phyloP scores from a whole-genome alignment of 2,797 vertebrate genomes.

The Ptychobarbus kaznakovi region DNA sequence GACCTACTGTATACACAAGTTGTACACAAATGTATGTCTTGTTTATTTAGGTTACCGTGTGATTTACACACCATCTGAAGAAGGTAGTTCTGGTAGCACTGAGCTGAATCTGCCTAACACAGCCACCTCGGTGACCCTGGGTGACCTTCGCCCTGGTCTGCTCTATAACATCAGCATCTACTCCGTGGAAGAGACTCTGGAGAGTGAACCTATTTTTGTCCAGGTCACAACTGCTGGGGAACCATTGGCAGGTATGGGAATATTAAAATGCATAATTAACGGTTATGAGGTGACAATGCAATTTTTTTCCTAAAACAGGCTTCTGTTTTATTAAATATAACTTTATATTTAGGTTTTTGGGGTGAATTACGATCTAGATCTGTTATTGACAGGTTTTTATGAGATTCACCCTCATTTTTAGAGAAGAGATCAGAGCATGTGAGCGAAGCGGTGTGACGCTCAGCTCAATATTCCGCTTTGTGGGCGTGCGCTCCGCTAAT shows the following conservation, averaged over 20 bases:
- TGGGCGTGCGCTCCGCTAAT: too few species aligned
- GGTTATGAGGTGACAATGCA: not conserved
- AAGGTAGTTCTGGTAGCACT: constrained; percentile 88
- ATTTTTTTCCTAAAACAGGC: not conserved
- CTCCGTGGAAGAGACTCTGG: constrained; percentile 92
- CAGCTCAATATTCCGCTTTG: too few species aligned
- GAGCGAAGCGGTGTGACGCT: too few species aligned
- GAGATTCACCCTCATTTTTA: constrained; percentile 10
- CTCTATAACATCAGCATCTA: constrained; percentile 98
- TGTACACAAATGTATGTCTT: constrained; percentile 1
- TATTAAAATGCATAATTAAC: not conserved
- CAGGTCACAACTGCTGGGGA: constrained; percentile 91
- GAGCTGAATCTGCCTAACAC: constrained; percentile 93
- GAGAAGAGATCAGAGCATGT: too few species aligned
- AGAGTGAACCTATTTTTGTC: constrained; percentile 91
- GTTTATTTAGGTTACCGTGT: constrained; percentile 88
- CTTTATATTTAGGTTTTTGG: not conserved
- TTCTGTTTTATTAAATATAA: not conserved
- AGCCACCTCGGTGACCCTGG: constrained; percentile 91
- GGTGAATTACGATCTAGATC: not conserved
- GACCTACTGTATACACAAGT: not conserved
- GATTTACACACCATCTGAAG: constrained; percentile 89
- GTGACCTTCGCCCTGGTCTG: constrained; percentile 89
- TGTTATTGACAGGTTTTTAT: not conserved
- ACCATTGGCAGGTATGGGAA: constrained; percentile 80